These are phyloP conservation scores for Idaea aversata DNA, from an alignment of 2,888 invertebrate genomes.

Conservation along the genomic window DNA sequence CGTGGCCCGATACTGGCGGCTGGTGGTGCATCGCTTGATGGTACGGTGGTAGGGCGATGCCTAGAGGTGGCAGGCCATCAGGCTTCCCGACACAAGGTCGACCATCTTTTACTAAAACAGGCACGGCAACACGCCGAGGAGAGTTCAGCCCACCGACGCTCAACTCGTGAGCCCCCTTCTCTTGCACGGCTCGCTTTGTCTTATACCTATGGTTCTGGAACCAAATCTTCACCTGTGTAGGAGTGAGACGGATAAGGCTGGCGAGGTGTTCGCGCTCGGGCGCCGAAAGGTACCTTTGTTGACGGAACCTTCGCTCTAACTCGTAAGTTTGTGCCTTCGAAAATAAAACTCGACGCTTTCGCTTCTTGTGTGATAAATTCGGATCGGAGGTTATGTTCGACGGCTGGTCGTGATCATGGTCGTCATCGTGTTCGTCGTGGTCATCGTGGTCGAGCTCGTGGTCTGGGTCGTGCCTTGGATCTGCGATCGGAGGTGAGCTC, in stretches of 20 bases:
- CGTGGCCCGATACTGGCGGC: conserved; percentile 59
- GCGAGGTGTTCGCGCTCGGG: conserved; percentile 98
- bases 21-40: conserved; percentile 72
- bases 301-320: conserved; percentile 95
- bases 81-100: conserved; percentile 89
- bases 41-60: conserved; percentile 75
- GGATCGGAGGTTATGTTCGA: conserved; percentile 59
- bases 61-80: conserved; percentile 73
- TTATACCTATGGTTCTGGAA: conserved; percentile 99
- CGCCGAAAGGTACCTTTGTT: conserved; percentile 97
- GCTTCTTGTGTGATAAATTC: conserved; percentile 87
- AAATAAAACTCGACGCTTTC: conserved; percentile 97
- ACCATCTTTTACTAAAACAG: conserved; percentile 96
- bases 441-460: conserved; percentile 69
- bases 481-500: conserved; percentile 58
- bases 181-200: conserved; percentile 98
- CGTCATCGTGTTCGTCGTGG: conserved; percentile 82
- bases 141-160: conserved; percentile 86
- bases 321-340: conserved; percentile 99
- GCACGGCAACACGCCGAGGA: conserved; percentile 95
- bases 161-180: conserved; percentile 88
- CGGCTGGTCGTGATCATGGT: conserved; percentile 72
- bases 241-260: conserved; percentile 95
- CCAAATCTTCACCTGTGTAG: conserved; percentile 99
- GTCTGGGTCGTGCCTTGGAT: conserved; percentile 56